phyloP scores from a whole-genome alignment of 2,888 invertebrate genomes.

The Teleiodes luculella region DNA sequence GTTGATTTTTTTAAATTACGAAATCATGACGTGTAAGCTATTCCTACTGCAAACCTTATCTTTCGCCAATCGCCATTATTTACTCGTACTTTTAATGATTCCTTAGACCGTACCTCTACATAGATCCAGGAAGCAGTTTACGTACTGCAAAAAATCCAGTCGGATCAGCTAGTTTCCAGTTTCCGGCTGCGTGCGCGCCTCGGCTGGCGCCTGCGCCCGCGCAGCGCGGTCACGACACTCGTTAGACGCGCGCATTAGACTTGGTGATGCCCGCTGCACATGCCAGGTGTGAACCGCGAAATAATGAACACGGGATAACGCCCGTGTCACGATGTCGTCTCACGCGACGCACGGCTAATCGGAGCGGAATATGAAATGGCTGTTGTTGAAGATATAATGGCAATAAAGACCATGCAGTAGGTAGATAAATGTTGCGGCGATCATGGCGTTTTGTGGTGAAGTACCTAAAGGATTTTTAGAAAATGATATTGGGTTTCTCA shows the following conservation, averaged over 20 bases:
- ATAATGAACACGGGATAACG: conserved; percentile 30
- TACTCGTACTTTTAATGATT: neutral
- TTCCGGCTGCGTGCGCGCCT: neutral
- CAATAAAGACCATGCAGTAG: no score
- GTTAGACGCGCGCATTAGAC: conserved; percentile 28
- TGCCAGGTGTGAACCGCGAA: conserved; percentile 31
- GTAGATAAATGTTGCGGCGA: no score
- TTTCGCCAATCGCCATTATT: neutral
- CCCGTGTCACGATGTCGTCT: conserved; percentile 27
- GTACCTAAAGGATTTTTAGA: no score
- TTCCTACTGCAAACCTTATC: no score
- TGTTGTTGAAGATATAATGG: no score
- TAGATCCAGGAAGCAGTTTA: neutral
- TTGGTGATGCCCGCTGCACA: conserved; percentile 28
- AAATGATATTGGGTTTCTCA: no score
- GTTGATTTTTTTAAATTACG: no score
- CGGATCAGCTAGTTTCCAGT: neutral
- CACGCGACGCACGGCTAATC: neutral
- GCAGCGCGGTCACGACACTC: conserved; percentile 23
- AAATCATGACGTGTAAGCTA: no score
- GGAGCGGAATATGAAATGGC: neutral
- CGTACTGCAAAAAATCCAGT: neutral
- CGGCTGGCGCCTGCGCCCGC: neutral
- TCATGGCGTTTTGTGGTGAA: no score
- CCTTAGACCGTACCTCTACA: neutral